Evolutionary conservation across 2,797 vertebrate species (phyloP).

Genomic region (Hydrolagus colliei): DNA sequence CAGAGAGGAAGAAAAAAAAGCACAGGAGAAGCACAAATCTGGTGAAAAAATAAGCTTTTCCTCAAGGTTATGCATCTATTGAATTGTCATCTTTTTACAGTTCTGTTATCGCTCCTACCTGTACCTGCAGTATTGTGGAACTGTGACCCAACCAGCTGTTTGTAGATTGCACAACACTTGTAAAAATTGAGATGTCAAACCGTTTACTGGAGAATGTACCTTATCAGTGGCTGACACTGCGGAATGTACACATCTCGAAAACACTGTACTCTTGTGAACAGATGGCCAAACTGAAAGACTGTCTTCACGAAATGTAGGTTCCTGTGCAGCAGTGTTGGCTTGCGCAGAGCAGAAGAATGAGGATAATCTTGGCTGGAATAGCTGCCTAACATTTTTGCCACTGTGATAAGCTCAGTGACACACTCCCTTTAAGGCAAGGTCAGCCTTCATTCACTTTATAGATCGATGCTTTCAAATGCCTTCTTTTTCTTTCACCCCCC

Average conservation of each 20-base stretch:
- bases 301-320: neutral
- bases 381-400: neutral
- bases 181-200: conserved; percentile 34
- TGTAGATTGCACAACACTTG: neutral
- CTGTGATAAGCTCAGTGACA: neutral
- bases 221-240: neutral
- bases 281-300: neutral
- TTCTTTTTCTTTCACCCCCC: no score
- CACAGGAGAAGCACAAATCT: no score
- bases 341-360: neutral
- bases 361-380: neutral
- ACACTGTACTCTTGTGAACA: neutral
- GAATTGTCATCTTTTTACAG: neutral
- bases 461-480: no score
- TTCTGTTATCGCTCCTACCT: neutral
- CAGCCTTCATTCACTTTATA: neutral
- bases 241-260: neutral
- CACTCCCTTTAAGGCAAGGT: neutral
- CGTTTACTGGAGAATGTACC: conserved; percentile 34
- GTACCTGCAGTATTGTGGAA: neutral
- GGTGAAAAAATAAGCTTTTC: neutral
- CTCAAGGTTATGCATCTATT: neutral
- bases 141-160: neutral
- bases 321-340: neutral
- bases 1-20: neutral